A percentile compares a stretch with the other conserved stretches of the same genome.
Conservation (phyloP, 2,113 vertebrate species). For the Polypterus bichir region DNA sequence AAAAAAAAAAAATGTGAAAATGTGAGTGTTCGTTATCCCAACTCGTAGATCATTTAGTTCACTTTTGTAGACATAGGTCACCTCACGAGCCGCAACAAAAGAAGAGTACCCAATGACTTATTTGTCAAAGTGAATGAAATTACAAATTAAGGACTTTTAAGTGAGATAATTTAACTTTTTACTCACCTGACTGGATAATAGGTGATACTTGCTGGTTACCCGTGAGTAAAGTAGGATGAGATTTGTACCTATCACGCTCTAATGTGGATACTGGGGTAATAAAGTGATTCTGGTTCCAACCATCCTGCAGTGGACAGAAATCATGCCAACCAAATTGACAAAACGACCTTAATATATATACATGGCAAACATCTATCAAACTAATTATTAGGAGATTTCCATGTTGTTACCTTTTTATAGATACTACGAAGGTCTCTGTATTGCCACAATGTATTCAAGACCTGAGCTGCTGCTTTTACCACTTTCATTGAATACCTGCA, state of each 20-base stretch:
- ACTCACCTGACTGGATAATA: conserved; percentile 78
- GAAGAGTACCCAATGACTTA: no score
- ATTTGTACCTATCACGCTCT: conserved; percentile 86
- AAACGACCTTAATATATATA: conserved; percentile 1
- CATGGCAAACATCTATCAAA: not conserved
- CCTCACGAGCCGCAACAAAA: no score
- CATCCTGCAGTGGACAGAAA: conserved; percentile 57
- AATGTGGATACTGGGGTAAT: conserved; percentile 89
- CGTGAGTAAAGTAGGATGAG: conserved; percentile 80
- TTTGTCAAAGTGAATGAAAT: no score
- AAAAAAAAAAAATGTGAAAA: no score
- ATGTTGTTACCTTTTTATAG: conserved; percentile 81
- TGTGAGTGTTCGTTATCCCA: no score
- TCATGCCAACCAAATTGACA: not conserved
- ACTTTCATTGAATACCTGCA: conserved; percentile 87
- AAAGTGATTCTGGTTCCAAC: conserved; percentile 98
- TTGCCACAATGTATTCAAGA: conserved; percentile 92
- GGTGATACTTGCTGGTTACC: conserved; percentile 85
- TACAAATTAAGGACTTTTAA: no score
- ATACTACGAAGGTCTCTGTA: conserved; percentile 93
- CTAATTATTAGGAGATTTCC: not conserved
- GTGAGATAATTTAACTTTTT: not conserved
- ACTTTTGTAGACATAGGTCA: no score
- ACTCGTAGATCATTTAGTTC: no score
- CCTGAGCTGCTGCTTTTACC: conserved; percentile 91